Conservation (phyloP, 2,888 invertebrate genomes). For the Microctonus hyperodae region DNA sequence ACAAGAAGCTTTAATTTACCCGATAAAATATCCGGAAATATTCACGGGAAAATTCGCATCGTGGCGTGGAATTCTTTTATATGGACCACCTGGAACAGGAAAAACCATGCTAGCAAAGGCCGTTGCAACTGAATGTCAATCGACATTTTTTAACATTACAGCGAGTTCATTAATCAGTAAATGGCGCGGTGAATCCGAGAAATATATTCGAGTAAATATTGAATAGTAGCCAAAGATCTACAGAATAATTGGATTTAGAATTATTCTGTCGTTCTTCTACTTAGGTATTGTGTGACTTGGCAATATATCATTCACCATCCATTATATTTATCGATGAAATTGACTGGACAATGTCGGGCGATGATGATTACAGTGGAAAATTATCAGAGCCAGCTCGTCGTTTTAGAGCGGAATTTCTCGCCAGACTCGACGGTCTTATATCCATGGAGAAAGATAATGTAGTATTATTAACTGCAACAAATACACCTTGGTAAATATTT, state of each 20-base stretch:
- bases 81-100: conserved; percentile 83
- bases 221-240: background rate
- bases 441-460: conserved; percentile 70
- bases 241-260: background rate
- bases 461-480: conserved; percentile 86
- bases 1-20: conserved; percentile 88
- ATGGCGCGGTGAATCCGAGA: conserved; percentile 96
- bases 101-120: conserved; percentile 92
- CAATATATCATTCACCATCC: conserved; percentile 83
- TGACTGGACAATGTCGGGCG: conserved; percentile 79
- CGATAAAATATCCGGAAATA: conserved; percentile 75
- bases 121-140: conserved; percentile 80
- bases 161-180: conserved; percentile 92
- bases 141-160: conserved; percentile 90
- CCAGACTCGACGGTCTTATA: conserved; percentile 81
- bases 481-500: conserved; percentile 81
- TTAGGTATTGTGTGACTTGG: conserved; percentile 86
- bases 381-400: conserved; percentile 72
- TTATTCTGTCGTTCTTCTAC: background rate
- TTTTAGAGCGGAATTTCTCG: conserved; percentile 87
- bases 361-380: conserved; percentile 51
- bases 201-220: conserved; percentile 77
- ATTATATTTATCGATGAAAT: conserved; percentile 94
- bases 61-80: conserved; percentile 77
- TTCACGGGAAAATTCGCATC: conserved; percentile 76